Evolutionary conservation across 1,140 invertebrate species (phyloP).

Genomic region (Lordiphosa mommai): DNA sequence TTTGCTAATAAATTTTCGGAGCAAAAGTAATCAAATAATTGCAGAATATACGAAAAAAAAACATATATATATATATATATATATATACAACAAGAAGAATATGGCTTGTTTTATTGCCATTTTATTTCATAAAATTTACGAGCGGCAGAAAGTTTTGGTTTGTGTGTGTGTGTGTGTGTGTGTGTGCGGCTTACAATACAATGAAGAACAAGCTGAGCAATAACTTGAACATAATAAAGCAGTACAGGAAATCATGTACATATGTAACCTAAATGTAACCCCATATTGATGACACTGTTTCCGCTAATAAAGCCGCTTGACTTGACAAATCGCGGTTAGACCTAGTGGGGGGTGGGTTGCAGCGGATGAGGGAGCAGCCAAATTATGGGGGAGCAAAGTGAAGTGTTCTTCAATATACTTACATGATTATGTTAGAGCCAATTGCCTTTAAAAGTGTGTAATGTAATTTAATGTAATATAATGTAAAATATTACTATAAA

Average conservation of each 20-base stretch:
- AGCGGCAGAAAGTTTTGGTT: slow-evolving; percentile 64
- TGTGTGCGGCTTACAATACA: slow-evolving; percentile 52
- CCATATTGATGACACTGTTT: slow-evolving; percentile 8
- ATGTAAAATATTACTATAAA: too few species aligned
- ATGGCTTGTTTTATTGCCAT: slow-evolving; percentile 71
- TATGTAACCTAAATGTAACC: slow-evolving; percentile 4
- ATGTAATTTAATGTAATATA: too few species aligned
- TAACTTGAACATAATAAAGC: slow-evolving; percentile 11
- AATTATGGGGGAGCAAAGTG: too few species aligned
- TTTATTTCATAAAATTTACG: slow-evolving; percentile 76
- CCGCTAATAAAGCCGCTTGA: slow-evolving; percentile 7
- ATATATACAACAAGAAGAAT: slow-evolving; percentile 31
- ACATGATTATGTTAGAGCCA: too few species aligned
- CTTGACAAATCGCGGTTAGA: slow-evolving; percentile 6
- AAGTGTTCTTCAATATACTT: too few species aligned
- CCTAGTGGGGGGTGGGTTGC: not conserved
- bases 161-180: slow-evolving; percentile 22
- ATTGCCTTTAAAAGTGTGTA: too few species aligned
- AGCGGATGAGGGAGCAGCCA: too few species aligned
- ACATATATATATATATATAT: slow-evolving; percentile 3
- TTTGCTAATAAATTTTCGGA: slow-evolving; percentile 70
- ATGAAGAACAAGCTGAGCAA: slow-evolving; percentile 34
- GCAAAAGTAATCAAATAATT: slow-evolving; percentile 76
- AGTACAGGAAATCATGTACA: slow-evolving; percentile 9
- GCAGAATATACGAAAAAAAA: slow-evolving; percentile 52